Conservation (phyloP, 1,140 invertebrate genomes). For the Zaprionus taronus region DNA sequence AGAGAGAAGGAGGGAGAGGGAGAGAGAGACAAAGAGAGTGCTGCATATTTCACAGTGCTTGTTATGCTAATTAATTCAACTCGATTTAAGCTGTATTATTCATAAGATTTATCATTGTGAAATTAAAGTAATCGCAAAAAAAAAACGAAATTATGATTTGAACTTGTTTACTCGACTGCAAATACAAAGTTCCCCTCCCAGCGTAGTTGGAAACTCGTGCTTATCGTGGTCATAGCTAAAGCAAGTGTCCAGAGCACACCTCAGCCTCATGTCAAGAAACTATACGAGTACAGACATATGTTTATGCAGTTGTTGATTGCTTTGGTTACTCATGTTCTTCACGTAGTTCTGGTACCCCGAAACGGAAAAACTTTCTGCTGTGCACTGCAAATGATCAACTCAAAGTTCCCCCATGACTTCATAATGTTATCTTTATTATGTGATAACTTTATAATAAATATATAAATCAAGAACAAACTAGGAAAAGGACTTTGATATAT, state of each 20-base stretch:
- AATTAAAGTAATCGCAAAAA: not conserved
- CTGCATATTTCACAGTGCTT: not conserved
- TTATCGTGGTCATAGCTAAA: not conserved
- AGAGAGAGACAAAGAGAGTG: too few relatives aligned
- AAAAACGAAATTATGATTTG: not conserved
- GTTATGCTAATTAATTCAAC: not conserved
- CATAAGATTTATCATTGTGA: not conserved
- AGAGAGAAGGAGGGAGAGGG: not conserved
- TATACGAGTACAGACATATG: not conserved
- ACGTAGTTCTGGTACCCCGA: not conserved
- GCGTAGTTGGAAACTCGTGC: not conserved
- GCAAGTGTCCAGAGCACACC: slow-evolving; percentile 7
- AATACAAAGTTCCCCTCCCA: not conserved
- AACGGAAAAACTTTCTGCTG: not conserved
- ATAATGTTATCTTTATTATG: too few relatives aligned
- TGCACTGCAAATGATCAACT: not conserved
- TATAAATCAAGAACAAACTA: too few relatives aligned
- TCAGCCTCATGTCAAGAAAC: slow-evolving; percentile 4
- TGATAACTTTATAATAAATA: too few relatives aligned
- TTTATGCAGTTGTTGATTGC: not conserved
- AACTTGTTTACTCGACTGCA: not conserved
- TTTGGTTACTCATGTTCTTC: not conserved
- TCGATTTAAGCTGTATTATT: not conserved
- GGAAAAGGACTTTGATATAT: too few relatives aligned
- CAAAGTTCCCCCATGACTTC: too few relatives aligned